Evolutionary conservation across 2,888 invertebrate genomes (phyloP).

Genomic region (Chydorus sphaericus): DNA sequence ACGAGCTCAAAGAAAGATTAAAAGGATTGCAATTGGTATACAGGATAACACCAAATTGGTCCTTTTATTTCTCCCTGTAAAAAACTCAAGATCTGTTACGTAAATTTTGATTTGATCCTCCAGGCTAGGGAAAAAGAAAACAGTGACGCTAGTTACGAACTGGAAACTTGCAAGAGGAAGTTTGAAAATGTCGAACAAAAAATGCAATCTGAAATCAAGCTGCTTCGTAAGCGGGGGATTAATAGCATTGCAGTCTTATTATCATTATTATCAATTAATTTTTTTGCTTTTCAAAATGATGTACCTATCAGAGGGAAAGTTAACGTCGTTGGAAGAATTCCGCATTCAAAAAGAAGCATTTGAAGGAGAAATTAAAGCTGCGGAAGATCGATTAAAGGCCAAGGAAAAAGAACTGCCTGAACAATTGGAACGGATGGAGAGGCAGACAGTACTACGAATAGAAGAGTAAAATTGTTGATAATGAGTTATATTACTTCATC

Average conservation of each 20-base stretch:
- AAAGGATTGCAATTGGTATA: conserved; percentile 20
- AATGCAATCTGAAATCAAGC: conserved; percentile 15
- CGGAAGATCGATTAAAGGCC: conserved; percentile 17
- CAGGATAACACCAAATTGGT: not conserved
- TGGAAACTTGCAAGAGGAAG: conserved; percentile 18
- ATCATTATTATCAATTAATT: not conserved
- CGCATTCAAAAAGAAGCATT: conserved; percentile 20
- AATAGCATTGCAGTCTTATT: not conserved
- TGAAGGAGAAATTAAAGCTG: conserved; percentile 17
- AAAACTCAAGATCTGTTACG: too few species aligned
- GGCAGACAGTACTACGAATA: conserved; percentile 1
- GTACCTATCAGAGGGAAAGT: conserved; percentile 17
- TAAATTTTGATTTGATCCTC: not conserved
- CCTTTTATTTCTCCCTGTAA: too few species aligned
- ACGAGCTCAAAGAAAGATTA: conserved; percentile 21
- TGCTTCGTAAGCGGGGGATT: conserved; percentile 3
- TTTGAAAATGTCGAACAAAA: conserved; percentile 20
- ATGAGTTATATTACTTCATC: not conserved
- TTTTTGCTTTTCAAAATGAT: not conserved
- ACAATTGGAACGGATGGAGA: conserved; percentile 21
- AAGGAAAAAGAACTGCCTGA: conserved; percentile 18
- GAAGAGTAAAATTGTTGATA: not conserved
- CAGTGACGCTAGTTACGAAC: conserved; percentile 17
- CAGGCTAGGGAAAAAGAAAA: conserved; percentile 20
- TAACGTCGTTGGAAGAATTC: conserved; percentile 22